Base-by-base conservation (phyloP, 2,797 vertebrate species). In the Gallirallus australis region DNA sequence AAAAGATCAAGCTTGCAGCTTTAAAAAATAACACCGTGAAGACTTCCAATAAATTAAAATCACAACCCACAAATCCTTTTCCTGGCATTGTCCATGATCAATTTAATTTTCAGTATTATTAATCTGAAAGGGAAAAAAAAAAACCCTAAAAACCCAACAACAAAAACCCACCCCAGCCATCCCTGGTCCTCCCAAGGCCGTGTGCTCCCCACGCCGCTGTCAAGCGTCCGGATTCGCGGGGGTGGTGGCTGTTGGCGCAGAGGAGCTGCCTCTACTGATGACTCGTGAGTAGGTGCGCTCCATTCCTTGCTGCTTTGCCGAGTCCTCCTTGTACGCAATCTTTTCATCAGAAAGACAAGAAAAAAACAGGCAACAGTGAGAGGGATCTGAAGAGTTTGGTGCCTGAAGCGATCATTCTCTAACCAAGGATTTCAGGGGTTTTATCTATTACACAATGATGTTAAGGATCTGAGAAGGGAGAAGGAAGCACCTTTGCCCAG, bases 261-360 rank as follows among this genome's bases (percentile, higher is more conserved):
- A 93, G 1, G 93, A 54, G 63, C 89, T 94, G 59, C 59, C 79
- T 94, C 95, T 98, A 97, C 23, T 98, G 97, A 97, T 93, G 95
- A 94, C 97, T 98, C 98, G 99, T 17, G 97, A 97, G 94, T 97
- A 99, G 86, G 98, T 98, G 94, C 98, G 98, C 77, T 99, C 99
- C 97, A 97, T 98, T 97, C 98, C 99, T 82, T 96, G 98, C 59
- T 98, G 98, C 76, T 98, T 99, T 98, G 98, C 86, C 0, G 82
- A 96, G 54, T 98, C 98, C 94, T 98, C 98, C 98, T 90, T 98
- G 98, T 98, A 98, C 6, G 89, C 97, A 98, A 99, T 99, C 99
- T 99, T 97, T 53, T n/a, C 15, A 56, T 64, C 48, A 11, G 30
- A 8, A n/a, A 71, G 25, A 35, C 30, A 40, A 78, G 16, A 31